phyloP scores from a whole-genome alignment of 2,113 vertebrate species.

The Dolichallabes microphthalmus region DNA sequence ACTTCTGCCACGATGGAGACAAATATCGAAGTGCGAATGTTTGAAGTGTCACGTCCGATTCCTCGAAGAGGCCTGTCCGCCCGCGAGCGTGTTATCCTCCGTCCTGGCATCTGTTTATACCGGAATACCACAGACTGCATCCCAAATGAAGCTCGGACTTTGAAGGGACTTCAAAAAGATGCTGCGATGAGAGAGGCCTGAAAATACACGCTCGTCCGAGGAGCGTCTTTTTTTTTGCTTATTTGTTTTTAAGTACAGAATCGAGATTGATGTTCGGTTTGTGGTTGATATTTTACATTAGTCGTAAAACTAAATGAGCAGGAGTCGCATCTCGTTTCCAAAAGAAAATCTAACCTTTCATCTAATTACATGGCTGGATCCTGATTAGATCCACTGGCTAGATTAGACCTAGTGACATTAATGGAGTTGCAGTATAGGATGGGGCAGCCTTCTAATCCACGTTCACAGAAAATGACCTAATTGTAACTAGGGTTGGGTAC shows the following conservation, averaged over 20 bases:
- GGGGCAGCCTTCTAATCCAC: neutral
- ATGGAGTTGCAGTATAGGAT: neutral
- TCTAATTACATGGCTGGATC: neutral
- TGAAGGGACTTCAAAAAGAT: constrained; percentile 50
- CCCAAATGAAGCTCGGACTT: constrained; percentile 51
- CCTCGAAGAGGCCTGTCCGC: constrained; percentile 4
- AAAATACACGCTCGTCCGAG: constrained; percentile 47
- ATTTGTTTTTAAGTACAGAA: constrained; percentile 33
- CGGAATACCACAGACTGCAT: constrained; percentile 50
- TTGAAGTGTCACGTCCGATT: constrained; percentile 47
- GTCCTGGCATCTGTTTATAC: constrained; percentile 43
- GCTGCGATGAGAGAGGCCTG: constrained; percentile 45
- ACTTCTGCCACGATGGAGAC: constrained; percentile 39
- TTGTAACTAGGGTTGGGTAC: no score
- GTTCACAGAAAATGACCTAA: neutral
- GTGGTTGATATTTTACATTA: constrained; percentile 45
- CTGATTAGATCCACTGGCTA: neutral
- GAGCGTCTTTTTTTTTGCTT: constrained; percentile 25
- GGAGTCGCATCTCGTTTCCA: neutral
- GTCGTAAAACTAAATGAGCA: constrained; percentile 3
- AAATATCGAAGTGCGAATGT: constrained; percentile 45
- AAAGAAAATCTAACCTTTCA: neutral
- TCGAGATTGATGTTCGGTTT: constrained; percentile 42
- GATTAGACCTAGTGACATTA: neutral
- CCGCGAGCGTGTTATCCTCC: constrained; percentile 35